Evolutionary conservation across 2,888 invertebrate genomes (phyloP).

Genomic region (Drosophila gaucha): DNA sequence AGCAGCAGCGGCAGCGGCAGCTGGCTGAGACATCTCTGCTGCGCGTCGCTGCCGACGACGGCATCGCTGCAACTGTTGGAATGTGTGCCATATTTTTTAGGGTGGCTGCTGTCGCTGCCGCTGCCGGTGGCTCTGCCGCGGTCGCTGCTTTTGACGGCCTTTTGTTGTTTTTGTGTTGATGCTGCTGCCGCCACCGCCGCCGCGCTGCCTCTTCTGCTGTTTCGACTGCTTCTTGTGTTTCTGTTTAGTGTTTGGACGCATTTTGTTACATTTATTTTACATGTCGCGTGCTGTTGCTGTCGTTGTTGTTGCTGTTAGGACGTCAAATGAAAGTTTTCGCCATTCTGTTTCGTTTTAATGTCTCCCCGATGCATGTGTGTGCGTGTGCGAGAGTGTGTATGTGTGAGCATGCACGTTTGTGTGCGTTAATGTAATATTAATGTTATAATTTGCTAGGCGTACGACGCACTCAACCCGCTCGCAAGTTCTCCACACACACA

Average conservation of each 20-base stretch:
- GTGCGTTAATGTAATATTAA: constrained; percentile 79
- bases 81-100: constrained; percentile 73
- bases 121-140: constrained; percentile 16
- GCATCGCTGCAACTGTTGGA: constrained; percentile 76
- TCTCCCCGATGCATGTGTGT: constrained; percentile 67
- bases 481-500: constrained; percentile 13
- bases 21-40: constrained; percentile 42
- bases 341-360: constrained; percentile 70
- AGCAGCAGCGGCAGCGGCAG: constrained; percentile 33
- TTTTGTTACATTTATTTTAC: constrained; percentile 71
- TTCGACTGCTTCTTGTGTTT: constrained; percentile 23
- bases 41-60: constrained; percentile 37
- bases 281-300: constrained; percentile 52
- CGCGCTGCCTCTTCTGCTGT: constrained; percentile 27
- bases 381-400: constrained; percentile 22
- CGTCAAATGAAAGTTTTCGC: constrained; percentile 71
- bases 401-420: constrained; percentile 44
- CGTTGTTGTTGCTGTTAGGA: constrained; percentile 50
- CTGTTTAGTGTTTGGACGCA: constrained; percentile 51
- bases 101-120: constrained; percentile 35
- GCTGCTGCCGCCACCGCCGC: constrained; percentile 23
- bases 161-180: constrained; percentile 42
- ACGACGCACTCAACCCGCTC: constrained; percentile 43
- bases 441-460: constrained; percentile 78
- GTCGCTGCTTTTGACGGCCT: constrained; percentile 19